Percentiles rank a stretch among this genome's conserved stretches.
Conservation (phyloP, 2,888 invertebrate genomes). For the Megaustenia siamemsis region DNA sequence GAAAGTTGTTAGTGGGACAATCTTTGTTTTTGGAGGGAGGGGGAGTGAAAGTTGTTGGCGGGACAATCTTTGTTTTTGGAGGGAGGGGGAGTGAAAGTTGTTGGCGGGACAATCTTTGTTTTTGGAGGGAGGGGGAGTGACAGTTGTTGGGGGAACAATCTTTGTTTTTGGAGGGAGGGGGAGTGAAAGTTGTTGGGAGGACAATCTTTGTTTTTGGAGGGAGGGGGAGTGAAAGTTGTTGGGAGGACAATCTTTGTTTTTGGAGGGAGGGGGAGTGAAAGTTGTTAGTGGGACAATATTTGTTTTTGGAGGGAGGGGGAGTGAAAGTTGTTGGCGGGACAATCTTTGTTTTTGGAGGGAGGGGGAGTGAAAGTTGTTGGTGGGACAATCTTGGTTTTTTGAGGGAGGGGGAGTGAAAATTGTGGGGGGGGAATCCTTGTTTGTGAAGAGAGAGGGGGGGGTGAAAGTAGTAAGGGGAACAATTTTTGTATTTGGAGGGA, state of each 20-base stretch:
- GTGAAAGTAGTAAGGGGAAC: constrained; percentile 12
- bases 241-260: too few relatives aligned
- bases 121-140: too few relatives aligned
- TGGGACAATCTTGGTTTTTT: background rate
- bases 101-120: background rate
- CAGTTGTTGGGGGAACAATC: too few relatives aligned
- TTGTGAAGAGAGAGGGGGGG: constrained; percentile 15
- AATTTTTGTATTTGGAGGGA: too few relatives aligned
- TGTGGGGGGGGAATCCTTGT: background rate
- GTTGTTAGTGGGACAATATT: background rate
- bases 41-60: background rate
- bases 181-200: too few relatives aligned
- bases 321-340: background rate
- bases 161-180: too few relatives aligned
- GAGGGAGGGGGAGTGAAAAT: background rate
- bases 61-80: too few relatives aligned
- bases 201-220: too few relatives aligned
- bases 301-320: background rate
- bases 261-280: background rate
- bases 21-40: too few relatives aligned
- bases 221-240: too few relatives aligned
- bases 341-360: too few relatives aligned
- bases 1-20: background rate
- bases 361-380: background rate
- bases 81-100: too few relatives aligned